Evolutionary conservation across 2,888 invertebrate species (phyloP).

Genomic region (Nemotelus nigrinus): DNA sequence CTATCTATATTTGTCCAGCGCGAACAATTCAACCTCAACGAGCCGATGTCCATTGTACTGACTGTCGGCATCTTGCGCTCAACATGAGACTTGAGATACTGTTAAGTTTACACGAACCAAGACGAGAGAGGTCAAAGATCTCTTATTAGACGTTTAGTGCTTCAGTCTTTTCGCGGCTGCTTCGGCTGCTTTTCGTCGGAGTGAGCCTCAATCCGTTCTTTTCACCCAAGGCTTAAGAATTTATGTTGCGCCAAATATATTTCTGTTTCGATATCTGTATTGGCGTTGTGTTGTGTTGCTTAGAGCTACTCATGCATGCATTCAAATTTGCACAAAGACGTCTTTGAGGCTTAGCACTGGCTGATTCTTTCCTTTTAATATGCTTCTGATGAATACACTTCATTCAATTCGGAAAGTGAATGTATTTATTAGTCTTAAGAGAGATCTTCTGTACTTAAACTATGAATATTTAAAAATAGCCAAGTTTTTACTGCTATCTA

Average conservation of each 20-base stretch:
- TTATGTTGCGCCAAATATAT: not conserved
- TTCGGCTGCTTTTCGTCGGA: conserved; percentile 10
- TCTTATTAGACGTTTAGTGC: conserved; percentile 38
- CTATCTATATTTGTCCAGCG: conserved; percentile 4
- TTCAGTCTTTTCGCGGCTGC: conserved; percentile 25
- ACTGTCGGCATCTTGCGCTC: conserved; percentile 33
- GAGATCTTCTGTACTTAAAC: too few relatives aligned
- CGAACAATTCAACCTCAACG: conserved; percentile 36
- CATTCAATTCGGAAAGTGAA: too few relatives aligned
- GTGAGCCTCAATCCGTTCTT: conserved; percentile 7
- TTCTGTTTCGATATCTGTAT: too few relatives aligned
- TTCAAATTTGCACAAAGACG: too few relatives aligned
- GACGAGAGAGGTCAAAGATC: conserved; percentile 43
- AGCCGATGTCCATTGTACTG: conserved; percentile 41
- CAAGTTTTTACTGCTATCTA: too few relatives aligned
- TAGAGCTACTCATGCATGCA: too few relatives aligned
- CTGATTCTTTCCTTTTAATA: too few relatives aligned
- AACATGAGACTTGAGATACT: conserved; percentile 37
- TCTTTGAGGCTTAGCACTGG: too few relatives aligned
- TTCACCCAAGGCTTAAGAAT: not conserved
- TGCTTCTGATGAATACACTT: too few relatives aligned
- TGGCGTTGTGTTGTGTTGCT: too few relatives aligned
- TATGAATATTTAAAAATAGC: too few relatives aligned
- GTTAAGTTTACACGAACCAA: conserved; percentile 40
- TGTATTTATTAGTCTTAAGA: too few relatives aligned